Base-by-base conservation (phyloP, 2,797 vertebrate species). In the Scarus forsteni region DNA sequence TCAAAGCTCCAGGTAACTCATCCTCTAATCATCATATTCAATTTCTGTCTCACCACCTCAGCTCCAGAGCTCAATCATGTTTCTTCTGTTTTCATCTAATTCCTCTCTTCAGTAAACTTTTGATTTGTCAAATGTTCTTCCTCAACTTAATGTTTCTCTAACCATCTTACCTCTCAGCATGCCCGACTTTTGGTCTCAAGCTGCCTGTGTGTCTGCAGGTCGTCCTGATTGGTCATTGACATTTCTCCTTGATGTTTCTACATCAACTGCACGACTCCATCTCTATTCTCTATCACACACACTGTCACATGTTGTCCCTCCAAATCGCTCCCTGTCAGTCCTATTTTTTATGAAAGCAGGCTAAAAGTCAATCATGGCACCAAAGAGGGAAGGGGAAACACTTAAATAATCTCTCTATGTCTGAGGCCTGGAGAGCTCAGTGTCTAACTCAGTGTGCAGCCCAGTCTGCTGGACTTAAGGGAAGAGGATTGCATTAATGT, bases 181-280 rank as follows among this genome's bases (percentile, higher is more conserved):
- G 77, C 77, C 81, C 84, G 73, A 77, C 77, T 45, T 67, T 75
- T 59, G 53, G 45, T 78, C 80, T 69, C 87, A 86, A 80, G 84
- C 80, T 71, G 81, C 75, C 85, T 80, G 73, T 39, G 77, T 85
- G 89, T 91, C 89, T 89, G 73, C 78, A 83, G 88, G 74, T 89
- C 80, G 75, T 66, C 59, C 76, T 85, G 85, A 94, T 93, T 93
- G 86, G 92, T 93, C 92, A 92, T 88, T 89, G 92, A 71, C 92
- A 91, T 92, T 93, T 91, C 62, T 51, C 62, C 45, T 66, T 60
- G 57, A 73, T 80, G 69, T 78, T 55, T 69, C 59, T 71, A 56
- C 75, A 35, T 60, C 35, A 74, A 56, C 79, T 62, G 66, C 39
- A 4, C 51, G 43, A 66, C 7, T 16, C 65, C 55, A 42, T 64